Conservation (phyloP, 1,140 invertebrate species). For the Lepidurus arcticus region DNA sequence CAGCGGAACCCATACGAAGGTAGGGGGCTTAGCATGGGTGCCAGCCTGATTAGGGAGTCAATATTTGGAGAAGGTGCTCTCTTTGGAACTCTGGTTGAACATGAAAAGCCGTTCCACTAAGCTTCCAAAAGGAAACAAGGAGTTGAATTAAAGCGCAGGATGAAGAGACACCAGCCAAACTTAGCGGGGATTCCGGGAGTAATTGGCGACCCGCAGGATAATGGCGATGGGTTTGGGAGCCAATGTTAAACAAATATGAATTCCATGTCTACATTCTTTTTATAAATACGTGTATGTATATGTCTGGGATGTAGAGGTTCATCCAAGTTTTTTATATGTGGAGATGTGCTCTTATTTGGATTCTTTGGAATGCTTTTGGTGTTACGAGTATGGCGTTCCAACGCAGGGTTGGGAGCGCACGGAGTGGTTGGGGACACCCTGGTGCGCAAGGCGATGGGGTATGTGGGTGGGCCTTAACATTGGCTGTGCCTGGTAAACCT, state of each 20-base stretch:
- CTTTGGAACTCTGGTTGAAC: not conserved
- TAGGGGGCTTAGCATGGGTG: constrained; percentile 12
- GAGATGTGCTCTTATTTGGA: not conserved
- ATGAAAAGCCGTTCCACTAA: not conserved
- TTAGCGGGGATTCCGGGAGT: not conserved
- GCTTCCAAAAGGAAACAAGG: not conserved
- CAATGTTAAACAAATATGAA: not conserved
- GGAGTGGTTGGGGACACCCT: not conserved
- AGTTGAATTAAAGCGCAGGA: not conserved
- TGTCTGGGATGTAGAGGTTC: not conserved
- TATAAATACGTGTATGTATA: not conserved
- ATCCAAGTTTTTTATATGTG: not conserved
- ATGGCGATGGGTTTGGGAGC: not conserved
- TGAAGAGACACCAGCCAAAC: not conserved
- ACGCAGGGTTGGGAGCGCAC: not conserved
- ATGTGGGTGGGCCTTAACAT: not conserved
- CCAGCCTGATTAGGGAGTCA: constrained; percentile 8
- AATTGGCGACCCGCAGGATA: constrained; percentile 7
- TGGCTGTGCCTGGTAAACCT: not conserved
- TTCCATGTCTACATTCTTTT: not conserved
- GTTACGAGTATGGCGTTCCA: not conserved
- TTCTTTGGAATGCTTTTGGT: not conserved
- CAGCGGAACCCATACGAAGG: not conserved
- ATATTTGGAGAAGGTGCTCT: constrained; percentile 2
- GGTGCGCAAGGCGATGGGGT: not conserved